Percentiles rank a stretch among this genome's conserved stretches.
These are phyloP conservation scores for Micromys minutus DNA, from an alignment of 2,113 vertebrate genomes.

Conservation along the genomic window DNA sequence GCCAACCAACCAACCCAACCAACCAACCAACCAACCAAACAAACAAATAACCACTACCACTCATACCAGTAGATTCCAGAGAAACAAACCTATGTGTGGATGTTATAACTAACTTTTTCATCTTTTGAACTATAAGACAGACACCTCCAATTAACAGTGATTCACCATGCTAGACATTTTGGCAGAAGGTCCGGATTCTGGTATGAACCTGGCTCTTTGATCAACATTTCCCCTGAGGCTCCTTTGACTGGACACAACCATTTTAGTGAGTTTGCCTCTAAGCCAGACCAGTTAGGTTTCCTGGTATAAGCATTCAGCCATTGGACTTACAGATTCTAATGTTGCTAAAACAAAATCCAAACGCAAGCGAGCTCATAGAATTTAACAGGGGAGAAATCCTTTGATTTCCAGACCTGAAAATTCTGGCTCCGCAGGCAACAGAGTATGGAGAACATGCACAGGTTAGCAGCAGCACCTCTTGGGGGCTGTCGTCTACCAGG, in stretches of 20 bases:
- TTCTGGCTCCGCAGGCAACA: neutral
- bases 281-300: neutral
- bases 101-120: neutral
- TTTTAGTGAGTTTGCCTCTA: neutral
- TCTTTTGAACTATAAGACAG: neutral
- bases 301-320: neutral
- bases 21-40: neutral
- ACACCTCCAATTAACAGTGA: neutral
- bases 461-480: accelerated
- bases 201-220: neutral
- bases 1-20: too few species aligned
- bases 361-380: neutral
- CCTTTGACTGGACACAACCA: neutral
- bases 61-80: neutral
- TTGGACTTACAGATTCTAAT: neutral
- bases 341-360: neutral
- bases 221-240: neutral
- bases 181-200: too few species aligned
- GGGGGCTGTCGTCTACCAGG: neutral
- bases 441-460: too few species aligned
- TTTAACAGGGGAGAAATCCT: neutral
- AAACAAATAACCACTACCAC: neutral
- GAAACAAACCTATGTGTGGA: neutral
- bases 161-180: too few species aligned
- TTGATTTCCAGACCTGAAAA: neutral